Base-by-base conservation (phyloP, 1,140 invertebrate genomes). In the Bombus vancouverensis region DNA sequence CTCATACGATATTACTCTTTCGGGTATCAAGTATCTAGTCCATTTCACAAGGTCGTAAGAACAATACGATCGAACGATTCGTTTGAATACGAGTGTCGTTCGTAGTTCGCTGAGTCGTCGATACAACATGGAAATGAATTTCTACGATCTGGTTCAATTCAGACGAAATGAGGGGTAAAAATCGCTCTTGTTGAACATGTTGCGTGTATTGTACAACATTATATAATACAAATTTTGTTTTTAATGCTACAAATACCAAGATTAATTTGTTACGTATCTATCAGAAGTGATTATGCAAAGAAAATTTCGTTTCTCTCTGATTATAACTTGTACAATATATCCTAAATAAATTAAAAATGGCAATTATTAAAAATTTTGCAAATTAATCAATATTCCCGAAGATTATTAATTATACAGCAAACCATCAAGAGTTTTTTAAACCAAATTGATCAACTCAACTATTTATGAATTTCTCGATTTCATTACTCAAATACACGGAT, bases 11-110 rank as follows among this genome's bases (percentile, higher is more conserved):
- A 53, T 53, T 53, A 53, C 42, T 34, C n/a, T 66, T 82, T 70
- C 32, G 47, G 59, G 37, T 53, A 81, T 9, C 68, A 39, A 83
- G 47, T 42, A 70, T 22, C 44, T 82, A 68, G 42, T 18, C 53
- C 68, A 81, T 74, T 74, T 85, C 62, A 28, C 44, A 25, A 34
- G 81, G 12, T 83, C 74, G 76, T 85, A 85, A 73, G 83, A 85
- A 85, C 83, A 85, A 85, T 85, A 71, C 77, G 68, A 79, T 71
- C 13, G 65, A 76, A 83, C 74, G 66, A 79, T 84, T 59, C 75
- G n/a, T 72, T 42, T 28, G 68, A 80, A 80, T 39, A 47, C 53
- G 76, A 73, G 53, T 73, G 42, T 47, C 65, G 66, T 79, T 62
- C 8, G 28, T 77, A 44, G 34, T 39, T 77, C 83, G 42, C 53